phyloP scores from a whole-genome alignment of 2,797 vertebrate species.

The Mormyrops boulengeri region DNA sequence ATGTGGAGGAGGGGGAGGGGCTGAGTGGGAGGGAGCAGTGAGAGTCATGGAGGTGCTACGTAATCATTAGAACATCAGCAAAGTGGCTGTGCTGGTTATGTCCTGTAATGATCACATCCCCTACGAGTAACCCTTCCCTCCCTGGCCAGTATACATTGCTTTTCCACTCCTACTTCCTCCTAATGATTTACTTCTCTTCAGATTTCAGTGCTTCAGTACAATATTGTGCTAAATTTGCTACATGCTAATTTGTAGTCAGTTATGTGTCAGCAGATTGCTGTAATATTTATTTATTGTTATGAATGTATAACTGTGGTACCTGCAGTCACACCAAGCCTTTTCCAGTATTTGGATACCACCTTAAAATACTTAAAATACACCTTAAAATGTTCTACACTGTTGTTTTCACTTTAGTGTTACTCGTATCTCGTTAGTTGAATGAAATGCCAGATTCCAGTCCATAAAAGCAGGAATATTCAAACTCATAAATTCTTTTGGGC shows the following conservation, averaged over 20 bases:
- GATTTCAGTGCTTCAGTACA: not conserved
- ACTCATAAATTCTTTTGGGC: not conserved
- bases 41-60: constrained; percentile 1
- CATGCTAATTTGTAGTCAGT: not conserved
- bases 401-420: not conserved
- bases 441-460: not conserved
- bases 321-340: not conserved
- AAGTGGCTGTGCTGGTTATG: not conserved
- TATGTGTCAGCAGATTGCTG: not conserved
- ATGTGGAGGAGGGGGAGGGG: not conserved
- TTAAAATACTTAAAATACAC: not conserved
- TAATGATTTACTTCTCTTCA: not conserved
- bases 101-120: not conserved
- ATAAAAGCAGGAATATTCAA: not conserved
- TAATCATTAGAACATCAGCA: not conserved
- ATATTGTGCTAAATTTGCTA: not conserved
- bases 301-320: not conserved
- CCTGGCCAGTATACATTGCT: not conserved
- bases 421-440: not conserved
- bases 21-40: not conserved
- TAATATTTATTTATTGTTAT: not conserved
- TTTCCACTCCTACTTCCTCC: not conserved
- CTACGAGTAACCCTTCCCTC: not conserved
- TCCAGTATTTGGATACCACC: not conserved
- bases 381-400: not conserved